Conservation (phyloP, 2,888 invertebrate genomes). For the Amiota communis region DNA sequence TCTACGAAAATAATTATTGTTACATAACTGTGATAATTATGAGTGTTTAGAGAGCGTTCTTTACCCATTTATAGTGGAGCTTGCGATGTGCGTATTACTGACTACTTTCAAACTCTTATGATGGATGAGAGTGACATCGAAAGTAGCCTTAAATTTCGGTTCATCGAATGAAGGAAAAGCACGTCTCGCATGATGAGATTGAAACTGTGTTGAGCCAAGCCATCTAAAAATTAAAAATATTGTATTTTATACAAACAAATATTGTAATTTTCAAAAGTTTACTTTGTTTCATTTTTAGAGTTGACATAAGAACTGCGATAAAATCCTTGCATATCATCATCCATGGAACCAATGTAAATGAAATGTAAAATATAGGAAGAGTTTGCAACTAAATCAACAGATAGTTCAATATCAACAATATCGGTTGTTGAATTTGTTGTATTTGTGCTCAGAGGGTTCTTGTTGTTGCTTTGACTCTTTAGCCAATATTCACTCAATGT, state of each 20-base stretch:
- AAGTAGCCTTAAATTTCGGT: conserved; percentile 81
- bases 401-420: conserved; percentile 66
- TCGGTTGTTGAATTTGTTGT: conserved; percentile 56
- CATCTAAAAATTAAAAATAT: conserved; percentile 69
- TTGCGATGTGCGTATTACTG: conserved; percentile 58
- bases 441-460: conserved; percentile 42
- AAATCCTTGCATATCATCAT: conserved; percentile 75
- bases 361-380: conserved; percentile 74
- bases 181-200: conserved; percentile 79
- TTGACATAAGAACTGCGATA: conserved; percentile 73
- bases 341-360: conserved; percentile 75
- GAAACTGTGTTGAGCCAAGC: conserved; percentile 81
- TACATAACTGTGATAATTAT: no score
- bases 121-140: conserved; percentile 73
- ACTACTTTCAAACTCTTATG: conserved; percentile 63
- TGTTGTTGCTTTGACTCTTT: conserved; percentile 38
- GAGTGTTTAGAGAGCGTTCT: conserved; percentile 41
- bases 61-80: conserved; percentile 49
- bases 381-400: conserved; percentile 59
- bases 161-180: conserved; percentile 89
- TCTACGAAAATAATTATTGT: conserved; percentile 28
- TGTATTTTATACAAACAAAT: background rate
- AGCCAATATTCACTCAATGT: conserved; percentile 50
- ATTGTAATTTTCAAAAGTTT: conserved; percentile 1
- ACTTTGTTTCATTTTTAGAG: conserved; percentile 69